phyloP scores from a whole-genome alignment of 2,888 invertebrate species.

The Dichetophora obliterata region DNA sequence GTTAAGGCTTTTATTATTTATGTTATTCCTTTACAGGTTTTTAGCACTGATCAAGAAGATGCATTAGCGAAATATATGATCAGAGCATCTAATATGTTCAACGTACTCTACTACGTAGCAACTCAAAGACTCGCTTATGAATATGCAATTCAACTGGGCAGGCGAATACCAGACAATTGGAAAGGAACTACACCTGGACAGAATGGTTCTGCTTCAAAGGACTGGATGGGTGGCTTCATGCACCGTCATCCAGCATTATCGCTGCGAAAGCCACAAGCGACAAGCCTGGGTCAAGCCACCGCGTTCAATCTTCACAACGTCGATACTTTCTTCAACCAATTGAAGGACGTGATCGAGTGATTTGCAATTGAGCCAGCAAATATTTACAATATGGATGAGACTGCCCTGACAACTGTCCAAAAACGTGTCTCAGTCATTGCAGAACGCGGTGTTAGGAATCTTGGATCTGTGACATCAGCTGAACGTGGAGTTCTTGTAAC shows the following conservation, averaged over 20 bases:
- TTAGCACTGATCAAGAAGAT: background rate
- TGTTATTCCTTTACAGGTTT: slow-evolving; percentile 1
- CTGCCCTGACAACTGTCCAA: slow-evolving; percentile 2
- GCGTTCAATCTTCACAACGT: background rate
- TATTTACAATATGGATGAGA: slow-evolving; percentile 2
- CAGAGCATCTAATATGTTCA: too few species aligned
- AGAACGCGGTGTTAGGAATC: background rate
- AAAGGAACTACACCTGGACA: slow-evolving; percentile 1
- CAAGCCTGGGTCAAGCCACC: slow-evolving; percentile 1
- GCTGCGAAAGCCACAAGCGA: slow-evolving; percentile 4
- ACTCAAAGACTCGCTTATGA: background rate
- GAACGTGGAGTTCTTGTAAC: slow-evolving; percentile 7
- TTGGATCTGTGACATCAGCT: slow-evolving; percentile 4
- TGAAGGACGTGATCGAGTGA: slow-evolving; percentile 1
- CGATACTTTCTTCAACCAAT: slow-evolving; percentile 1
- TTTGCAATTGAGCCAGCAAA: background rate
- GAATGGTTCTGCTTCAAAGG: background rate
- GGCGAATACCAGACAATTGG: slow-evolving; percentile 4
- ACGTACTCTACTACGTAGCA: background rate
- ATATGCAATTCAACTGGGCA: slow-evolving; percentile 4
- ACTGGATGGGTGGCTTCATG: slow-evolving; percentile 1
- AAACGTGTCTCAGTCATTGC: background rate
- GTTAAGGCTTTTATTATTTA: too few species aligned
- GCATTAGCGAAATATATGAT: background rate
- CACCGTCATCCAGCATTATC: background rate